Conservation (phyloP, 2,113 vertebrate genomes). For the Cariama cristata region DNA sequence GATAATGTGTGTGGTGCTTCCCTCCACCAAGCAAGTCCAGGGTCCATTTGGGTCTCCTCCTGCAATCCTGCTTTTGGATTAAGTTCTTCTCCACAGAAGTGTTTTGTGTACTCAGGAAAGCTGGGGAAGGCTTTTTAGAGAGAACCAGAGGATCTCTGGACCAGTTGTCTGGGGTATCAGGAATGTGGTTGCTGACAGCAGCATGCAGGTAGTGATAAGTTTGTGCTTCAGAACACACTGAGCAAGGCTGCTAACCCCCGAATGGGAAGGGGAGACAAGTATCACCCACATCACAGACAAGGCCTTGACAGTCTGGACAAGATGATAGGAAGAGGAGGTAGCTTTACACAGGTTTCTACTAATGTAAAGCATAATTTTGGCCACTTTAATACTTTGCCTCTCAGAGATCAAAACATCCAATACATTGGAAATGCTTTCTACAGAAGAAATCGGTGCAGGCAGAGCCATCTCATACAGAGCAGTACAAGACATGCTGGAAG, state of each 20-base stretch:
- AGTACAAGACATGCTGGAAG: background rate
- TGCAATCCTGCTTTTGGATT: background rate
- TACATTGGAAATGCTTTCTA: background rate
- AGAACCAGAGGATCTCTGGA: background rate
- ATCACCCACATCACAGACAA: rapidly evolving
- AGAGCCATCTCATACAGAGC: background rate
- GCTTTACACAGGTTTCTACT: background rate
- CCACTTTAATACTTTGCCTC: background rate
- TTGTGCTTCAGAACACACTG: background rate
- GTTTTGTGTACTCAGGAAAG: background rate
- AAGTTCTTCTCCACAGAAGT: background rate
- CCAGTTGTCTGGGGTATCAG: background rate
- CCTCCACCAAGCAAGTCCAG: background rate
- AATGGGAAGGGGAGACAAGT: background rate
- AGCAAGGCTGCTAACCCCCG: rapidly evolving
- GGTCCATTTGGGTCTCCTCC: background rate
- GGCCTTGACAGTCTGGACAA: background rate
- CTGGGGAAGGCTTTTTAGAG: background rate
- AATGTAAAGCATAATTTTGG: background rate
- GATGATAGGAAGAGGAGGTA: background rate
- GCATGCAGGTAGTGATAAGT: background rate
- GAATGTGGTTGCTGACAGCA: background rate
- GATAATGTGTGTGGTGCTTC: background rate
- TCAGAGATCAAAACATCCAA: background rate
- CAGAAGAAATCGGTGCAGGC: background rate